Conservation (phyloP, 2,888 invertebrate genomes). For the Galeopsomyia nigrocyanea region DNA sequence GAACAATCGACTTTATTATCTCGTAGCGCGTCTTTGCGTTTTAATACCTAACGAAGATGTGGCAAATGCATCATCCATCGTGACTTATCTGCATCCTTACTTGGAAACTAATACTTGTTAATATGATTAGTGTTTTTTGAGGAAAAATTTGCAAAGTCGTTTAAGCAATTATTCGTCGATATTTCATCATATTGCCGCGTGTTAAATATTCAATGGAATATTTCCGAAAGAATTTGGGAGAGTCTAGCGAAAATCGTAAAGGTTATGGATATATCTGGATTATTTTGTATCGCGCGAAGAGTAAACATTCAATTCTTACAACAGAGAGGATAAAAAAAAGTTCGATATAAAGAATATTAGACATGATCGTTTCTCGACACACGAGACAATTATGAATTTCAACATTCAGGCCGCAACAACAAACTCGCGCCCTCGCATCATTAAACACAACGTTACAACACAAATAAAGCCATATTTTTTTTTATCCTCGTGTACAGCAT, state of each 20-base stretch:
- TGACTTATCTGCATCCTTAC: neutral
- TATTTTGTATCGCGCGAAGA: no score
- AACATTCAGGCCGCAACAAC: neutral
- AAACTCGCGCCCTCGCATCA: neutral
- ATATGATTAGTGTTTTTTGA: neutral
- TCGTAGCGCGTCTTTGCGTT: neutral
- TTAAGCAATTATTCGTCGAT: neutral
- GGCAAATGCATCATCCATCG: neutral
- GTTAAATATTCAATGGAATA: conserved; percentile 31
- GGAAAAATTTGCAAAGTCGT: no score
- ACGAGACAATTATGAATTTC: no score
- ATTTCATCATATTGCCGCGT: conserved; percentile 7
- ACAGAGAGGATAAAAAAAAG: no score
- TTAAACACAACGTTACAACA: neutral
- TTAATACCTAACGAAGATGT: neutral
- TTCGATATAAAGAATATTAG: no score
- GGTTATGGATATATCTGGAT: no score
- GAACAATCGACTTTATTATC: conserved; percentile 17
- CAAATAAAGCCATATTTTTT: conserved; percentile 36
- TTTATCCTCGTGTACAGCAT: neutral
- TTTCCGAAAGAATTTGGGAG: no score
- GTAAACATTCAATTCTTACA: no score
- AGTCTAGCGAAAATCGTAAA: no score
- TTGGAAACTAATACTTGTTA: neutral
- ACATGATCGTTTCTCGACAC: no score